Base-by-base conservation (phyloP, 1,140 invertebrate genomes). In the Diploscapter pachys region DNA sequence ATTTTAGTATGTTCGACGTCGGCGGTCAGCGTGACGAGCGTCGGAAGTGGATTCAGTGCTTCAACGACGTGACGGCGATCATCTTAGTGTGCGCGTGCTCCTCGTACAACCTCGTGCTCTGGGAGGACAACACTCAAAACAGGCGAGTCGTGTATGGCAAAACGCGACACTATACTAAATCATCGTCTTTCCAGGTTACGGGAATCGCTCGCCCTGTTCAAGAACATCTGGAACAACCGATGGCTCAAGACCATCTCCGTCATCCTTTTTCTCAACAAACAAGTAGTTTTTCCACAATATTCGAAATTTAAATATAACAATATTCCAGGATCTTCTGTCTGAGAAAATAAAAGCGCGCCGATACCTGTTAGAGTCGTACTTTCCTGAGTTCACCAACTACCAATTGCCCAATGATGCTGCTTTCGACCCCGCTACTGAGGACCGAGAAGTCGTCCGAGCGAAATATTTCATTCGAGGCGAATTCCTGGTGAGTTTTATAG, bases 381-480 rank as follows among this genome's bases (percentile, higher is more conserved):
- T 97, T 89, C 91, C 92, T 80, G 96, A 99, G 87, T 97, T 94
- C 90, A 89, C 91, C 85, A 86, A 86, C 69, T 95, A 95, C 88
- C 90, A 92, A 87, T 87, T 92, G 89, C 84, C 88, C 61, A 75
- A 74, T 72, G 89, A 90, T 86, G 88, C 77, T 56, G 79, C 76
- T 11, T 80, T 78, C 52, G 75, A 80, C 49, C 31, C 31, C 31
- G 11, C 76, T 53, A 79, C 71, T 74, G 87, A 88, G 77, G 86
- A 95, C 86, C 91, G 92, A 76, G 93, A 96, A 88, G 95, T 99
- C 80, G 92, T 96, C 86, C 90, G 94, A 88, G 96, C 96, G 87
- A 99, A 99, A 91, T 98, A 98, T 90, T 99, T 99, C 89, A 99
- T 99, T 87, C 90, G 96, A 87, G 96, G 99, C 89, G 95, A 99